Evolutionary conservation across 2,113 vertebrate species (phyloP).

Genomic region (Poecile atricapillus): DNA sequence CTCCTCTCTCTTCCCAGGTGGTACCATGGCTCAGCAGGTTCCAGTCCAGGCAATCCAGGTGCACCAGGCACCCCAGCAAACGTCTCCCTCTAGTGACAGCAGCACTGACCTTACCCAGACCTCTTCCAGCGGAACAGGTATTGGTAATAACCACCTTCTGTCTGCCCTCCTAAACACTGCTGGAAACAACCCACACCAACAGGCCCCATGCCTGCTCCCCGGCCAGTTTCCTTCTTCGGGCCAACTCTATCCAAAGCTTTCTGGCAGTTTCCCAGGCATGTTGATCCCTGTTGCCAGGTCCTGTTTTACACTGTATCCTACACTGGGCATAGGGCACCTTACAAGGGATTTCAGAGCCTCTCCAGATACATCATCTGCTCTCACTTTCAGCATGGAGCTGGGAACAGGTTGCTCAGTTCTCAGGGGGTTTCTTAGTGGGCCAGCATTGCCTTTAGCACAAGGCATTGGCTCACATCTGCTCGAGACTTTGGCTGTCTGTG

Average conservation of each 20-base stretch:
- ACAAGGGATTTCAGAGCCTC: neutral
- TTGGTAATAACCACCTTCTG: neutral
- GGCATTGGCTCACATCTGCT: neutral
- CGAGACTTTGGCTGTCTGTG: neutral
- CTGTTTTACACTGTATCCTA: accelerated
- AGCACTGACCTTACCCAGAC: constrained; percentile 91
- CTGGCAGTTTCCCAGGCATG: neutral
- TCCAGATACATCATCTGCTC: neutral
- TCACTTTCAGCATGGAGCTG: neutral
- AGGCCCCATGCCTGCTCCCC: neutral
- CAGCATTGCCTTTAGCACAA: neutral
- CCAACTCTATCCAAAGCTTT: neutral
- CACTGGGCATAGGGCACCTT: neutral
- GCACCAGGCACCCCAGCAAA: constrained; percentile 86
- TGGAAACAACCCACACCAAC: accelerated
- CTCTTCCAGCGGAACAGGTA: constrained; percentile 92
- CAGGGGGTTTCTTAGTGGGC: neutral
- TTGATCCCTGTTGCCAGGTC: neutral
- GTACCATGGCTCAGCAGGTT: constrained; percentile 89
- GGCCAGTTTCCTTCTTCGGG: neutral
- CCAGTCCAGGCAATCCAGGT: constrained; percentile 96
- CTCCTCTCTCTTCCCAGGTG: constrained; percentile 74
- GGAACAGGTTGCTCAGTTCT: neutral
- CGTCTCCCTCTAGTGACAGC: constrained; percentile 85
- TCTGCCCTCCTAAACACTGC: neutral